phyloP scores from a whole-genome alignment of 2,888 invertebrate genomes.

The Lithophane semibrunnea region DNA sequence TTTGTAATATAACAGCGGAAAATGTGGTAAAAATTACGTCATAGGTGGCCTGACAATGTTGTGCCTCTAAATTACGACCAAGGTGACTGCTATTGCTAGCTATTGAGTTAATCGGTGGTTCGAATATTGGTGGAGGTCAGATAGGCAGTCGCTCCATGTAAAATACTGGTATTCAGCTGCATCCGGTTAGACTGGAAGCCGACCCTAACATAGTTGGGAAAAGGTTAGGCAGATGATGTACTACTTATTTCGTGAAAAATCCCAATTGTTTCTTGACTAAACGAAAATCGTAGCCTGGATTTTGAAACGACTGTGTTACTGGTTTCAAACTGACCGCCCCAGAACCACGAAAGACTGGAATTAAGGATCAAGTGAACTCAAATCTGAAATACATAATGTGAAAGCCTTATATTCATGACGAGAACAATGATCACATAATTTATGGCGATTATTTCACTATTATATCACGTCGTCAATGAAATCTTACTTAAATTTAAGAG shows the following conservation, averaged over 20 bases:
- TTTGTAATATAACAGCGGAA: constrained; percentile 22
- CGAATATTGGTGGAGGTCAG: not conserved
- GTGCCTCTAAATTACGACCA: not conserved
- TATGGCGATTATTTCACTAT: not conserved
- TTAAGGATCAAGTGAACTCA: not conserved
- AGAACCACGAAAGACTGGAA: not conserved
- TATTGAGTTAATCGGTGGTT: not conserved
- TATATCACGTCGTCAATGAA: not conserved
- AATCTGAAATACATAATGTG: not conserved
- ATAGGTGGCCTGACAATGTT: constrained; percentile 8
- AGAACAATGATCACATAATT: not conserved
- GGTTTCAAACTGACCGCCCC: too few species aligned
- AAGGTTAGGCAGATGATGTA: not conserved
- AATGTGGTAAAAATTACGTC: constrained; percentile 1
- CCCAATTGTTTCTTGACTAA: too few species aligned
- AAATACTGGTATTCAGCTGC: too few species aligned
- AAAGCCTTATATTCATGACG: not conserved
- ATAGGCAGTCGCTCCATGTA: too few species aligned
- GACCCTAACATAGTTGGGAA: too few species aligned
- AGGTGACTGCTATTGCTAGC: not conserved
- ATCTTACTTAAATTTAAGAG: not conserved
- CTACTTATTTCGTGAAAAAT: not conserved
- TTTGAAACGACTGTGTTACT: not conserved
- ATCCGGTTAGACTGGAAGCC: too few species aligned
- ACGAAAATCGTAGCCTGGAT: not conserved